These are phyloP conservation scores for Drosophila siamana DNA, from an alignment of 2,888 invertebrate genomes.

Conservation along the genomic window DNA sequence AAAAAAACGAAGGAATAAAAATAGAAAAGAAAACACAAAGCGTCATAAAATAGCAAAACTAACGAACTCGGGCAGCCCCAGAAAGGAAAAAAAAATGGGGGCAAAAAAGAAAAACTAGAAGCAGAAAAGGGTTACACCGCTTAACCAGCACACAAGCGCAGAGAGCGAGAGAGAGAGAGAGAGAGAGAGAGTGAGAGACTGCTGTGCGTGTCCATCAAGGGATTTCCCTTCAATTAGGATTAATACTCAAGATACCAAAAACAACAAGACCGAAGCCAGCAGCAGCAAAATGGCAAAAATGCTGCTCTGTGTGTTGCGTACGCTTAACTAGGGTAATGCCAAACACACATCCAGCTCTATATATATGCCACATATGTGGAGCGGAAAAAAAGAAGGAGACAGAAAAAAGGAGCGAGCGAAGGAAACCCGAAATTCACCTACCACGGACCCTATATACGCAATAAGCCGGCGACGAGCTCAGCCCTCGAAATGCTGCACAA, in stretches of 20 bases:
- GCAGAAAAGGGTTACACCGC: slow-evolving; percentile 67
- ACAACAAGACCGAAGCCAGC: slow-evolving; percentile 21
- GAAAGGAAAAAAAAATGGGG: slow-evolving; percentile 12
- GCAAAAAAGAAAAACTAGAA: slow-evolving; percentile 8
- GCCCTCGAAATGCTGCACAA: slow-evolving; percentile 68
- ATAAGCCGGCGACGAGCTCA: slow-evolving; percentile 37
- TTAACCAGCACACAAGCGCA: slow-evolving; percentile 32
- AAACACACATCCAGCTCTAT: slow-evolving; percentile 10
- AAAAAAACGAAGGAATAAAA: slow-evolving; percentile 24
- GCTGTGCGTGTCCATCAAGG: slow-evolving; percentile 77
- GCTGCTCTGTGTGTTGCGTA: slow-evolving; percentile 32
- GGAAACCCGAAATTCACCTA: slow-evolving; percentile 42
- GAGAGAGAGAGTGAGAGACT: too few species aligned
- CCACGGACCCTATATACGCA: slow-evolving; percentile 26
- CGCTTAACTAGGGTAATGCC: slow-evolving; percentile 69
- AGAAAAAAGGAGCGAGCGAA: slow-evolving; percentile 5
- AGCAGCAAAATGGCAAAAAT: slow-evolving; percentile 31
- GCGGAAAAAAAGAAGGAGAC: slow-evolving; percentile 8
- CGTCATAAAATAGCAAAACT: slow-evolving; percentile 68
- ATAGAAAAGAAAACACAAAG: slow-evolving; percentile 35
- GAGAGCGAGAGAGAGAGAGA: too few species aligned
- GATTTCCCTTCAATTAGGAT: slow-evolving; percentile 84
- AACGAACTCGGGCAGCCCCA: slow-evolving; percentile 67
- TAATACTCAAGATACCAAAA: slow-evolving; percentile 81
- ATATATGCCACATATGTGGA: slow-evolving; percentile 16